Conservation (phyloP, 2,113 vertebrate species). For the Pao palembangensis region DNA sequence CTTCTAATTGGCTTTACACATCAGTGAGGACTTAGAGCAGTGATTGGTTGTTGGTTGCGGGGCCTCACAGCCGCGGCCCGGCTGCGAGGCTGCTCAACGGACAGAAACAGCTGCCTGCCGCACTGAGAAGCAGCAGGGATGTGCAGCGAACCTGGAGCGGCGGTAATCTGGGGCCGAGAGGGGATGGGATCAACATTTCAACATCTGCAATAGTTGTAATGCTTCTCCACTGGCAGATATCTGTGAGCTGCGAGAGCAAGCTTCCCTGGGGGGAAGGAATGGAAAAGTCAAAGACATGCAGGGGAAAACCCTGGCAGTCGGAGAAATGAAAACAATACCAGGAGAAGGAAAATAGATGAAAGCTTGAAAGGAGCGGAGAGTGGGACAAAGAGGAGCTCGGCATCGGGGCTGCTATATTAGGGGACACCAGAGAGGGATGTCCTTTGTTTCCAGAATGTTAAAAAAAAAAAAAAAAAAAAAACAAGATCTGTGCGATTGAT, state of each 20-base stretch:
- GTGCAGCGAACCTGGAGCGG: slow-evolving; percentile 59
- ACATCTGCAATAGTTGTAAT: slow-evolving; percentile 82
- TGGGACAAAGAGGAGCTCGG: slow-evolving; percentile 46
- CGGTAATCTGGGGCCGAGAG: slow-evolving; percentile 68
- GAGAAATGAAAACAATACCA: slow-evolving; percentile 75
- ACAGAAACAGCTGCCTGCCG: slow-evolving; percentile 73
- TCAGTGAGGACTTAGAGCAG: slow-evolving; percentile 59
- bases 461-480: too few relatives aligned
- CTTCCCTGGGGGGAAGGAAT: slow-evolving; percentile 60
- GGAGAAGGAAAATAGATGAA: slow-evolving; percentile 65
- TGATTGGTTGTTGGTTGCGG: slow-evolving; percentile 50
- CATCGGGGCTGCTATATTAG: slow-evolving; percentile 39
- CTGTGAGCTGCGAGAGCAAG: slow-evolving; percentile 67
- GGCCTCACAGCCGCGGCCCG: slow-evolving; percentile 40
- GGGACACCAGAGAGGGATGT: slow-evolving; percentile 1
- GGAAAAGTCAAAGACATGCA: slow-evolving; percentile 72
- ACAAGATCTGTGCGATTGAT: too few relatives aligned
- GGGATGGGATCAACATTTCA: slow-evolving; percentile 79
- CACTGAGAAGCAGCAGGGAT: slow-evolving; percentile 41
- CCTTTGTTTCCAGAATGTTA: too few relatives aligned
- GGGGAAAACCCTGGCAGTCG: slow-evolving; percentile 72
- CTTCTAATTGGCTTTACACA: slow-evolving; percentile 73
- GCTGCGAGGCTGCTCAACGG: slow-evolving; percentile 37
- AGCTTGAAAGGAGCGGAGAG: slow-evolving; percentile 49
- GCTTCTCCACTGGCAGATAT: slow-evolving; percentile 74